phyloP scores from a whole-genome alignment of 2,113 vertebrate genomes.

The Acinonyx jubatus region DNA sequence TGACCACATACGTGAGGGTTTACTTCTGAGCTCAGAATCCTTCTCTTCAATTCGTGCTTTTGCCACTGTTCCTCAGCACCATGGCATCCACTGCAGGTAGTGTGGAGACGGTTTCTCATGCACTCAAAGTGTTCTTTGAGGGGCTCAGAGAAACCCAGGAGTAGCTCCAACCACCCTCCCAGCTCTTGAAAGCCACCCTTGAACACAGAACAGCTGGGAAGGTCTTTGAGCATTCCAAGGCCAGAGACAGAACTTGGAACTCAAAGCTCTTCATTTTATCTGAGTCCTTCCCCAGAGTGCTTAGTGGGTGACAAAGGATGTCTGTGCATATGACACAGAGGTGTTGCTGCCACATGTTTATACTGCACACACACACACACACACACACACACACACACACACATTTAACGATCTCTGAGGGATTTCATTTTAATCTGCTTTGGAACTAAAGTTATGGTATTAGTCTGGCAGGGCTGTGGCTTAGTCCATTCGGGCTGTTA shows the following conservation, averaged over 20 bases:
- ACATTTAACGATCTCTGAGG: neutral
- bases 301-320: neutral
- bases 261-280: neutral
- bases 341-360: neutral
- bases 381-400: no score
- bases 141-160: slow-evolving; percentile 40
- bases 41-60: slow-evolving; percentile 59
- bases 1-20: neutral
- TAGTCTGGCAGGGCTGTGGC: neutral
- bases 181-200: neutral
- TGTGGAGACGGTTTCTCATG: slow-evolving; percentile 50
- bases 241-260: neutral
- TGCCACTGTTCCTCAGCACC: slow-evolving; percentile 14
- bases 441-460: neutral
- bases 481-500: neutral
- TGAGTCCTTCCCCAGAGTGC: neutral
- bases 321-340: neutral
- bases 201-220: neutral
- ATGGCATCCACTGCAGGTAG: slow-evolving; percentile 69
- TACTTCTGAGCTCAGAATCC: slow-evolving; percentile 19
- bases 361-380: neutral
- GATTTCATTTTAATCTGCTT: neutral
- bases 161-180: neutral
- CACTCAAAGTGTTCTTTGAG: slow-evolving; percentile 12
- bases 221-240: neutral